Percentiles rank a stretch among this genome's conserved stretches.
Evolutionary conservation across 2,797 vertebrate genomes (phyloP).

Genomic region (Tympanoctomys barrerae): DNA sequence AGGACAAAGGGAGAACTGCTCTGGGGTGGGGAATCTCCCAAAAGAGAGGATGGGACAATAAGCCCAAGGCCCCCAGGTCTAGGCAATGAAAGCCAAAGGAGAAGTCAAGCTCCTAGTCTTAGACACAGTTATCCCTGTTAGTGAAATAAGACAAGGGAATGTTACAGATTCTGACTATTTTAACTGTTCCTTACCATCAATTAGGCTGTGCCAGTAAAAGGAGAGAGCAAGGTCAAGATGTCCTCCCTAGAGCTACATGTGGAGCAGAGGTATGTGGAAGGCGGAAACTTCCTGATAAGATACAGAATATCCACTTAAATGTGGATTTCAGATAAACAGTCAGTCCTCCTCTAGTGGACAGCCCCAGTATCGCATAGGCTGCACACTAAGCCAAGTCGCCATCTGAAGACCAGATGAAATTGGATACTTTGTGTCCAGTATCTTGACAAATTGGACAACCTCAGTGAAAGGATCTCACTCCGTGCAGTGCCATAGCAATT

Average conservation of each 20-base stretch:
- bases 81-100: background rate
- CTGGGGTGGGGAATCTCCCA: background rate
- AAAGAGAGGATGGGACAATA: background rate
- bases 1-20: background rate
- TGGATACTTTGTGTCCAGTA: background rate
- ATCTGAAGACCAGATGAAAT: constrained; percentile 44
- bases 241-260: background rate
- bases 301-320: background rate
- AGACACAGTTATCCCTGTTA: background rate
- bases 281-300: background rate
- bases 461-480: background rate
- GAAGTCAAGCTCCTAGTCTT: background rate
- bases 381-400: background rate
- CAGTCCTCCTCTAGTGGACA: background rate
- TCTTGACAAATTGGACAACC: background rate
- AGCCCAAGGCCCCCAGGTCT: background rate
- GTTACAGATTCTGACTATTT: background rate
- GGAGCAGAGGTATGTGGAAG: background rate
- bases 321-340: constrained; percentile 21
- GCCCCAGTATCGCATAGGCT: background rate
- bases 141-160: background rate
- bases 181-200: background rate
- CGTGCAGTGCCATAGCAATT: background rate
- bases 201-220: background rate
- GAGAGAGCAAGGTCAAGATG: background rate